Conservation (phyloP, 2,113 vertebrate genomes). For the Clinocottus analis region DNA sequence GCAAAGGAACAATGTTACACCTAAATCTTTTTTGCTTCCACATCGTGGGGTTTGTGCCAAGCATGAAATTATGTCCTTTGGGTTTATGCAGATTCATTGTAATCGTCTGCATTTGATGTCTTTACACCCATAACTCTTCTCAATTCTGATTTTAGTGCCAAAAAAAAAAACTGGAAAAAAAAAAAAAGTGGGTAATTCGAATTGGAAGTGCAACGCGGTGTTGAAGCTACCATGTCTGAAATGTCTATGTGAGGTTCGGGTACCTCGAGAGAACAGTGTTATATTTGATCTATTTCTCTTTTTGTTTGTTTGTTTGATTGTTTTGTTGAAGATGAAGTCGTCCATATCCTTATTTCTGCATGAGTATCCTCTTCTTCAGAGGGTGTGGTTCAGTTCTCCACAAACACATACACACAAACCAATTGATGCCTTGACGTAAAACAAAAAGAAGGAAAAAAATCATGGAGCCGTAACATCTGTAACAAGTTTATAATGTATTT, state of each 20-base stretch:
- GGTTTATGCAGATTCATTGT: slow-evolving; percentile 37
- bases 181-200: slow-evolving; percentile 24
- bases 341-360: slow-evolving; percentile 58
- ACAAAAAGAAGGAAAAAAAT: slow-evolving; percentile 83
- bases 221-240: slow-evolving; percentile 30
- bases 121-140: slow-evolving; percentile 27
- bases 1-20: slow-evolving; percentile 69
- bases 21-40: slow-evolving; percentile 36
- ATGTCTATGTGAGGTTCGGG: slow-evolving; percentile 34
- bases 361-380: slow-evolving; percentile 78
- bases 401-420: slow-evolving; percentile 81
- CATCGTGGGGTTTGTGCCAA: slow-evolving; percentile 25
- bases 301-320: slow-evolving; percentile 51
- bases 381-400: slow-evolving; percentile 57
- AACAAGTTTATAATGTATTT: slow-evolving; percentile 99
- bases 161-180: slow-evolving; percentile 25
- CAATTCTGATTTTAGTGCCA: slow-evolving; percentile 41
- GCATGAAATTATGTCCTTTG: slow-evolving; percentile 40
- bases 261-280: slow-evolving; percentile 87
- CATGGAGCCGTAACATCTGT: slow-evolving; percentile 94
- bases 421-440: slow-evolving; percentile 92
- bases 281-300: slow-evolving; percentile 74
- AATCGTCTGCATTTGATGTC: slow-evolving; percentile 27
- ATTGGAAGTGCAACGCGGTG: slow-evolving; percentile 39
- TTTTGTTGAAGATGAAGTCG: slow-evolving; percentile 50